Evolutionary conservation across 2,888 invertebrate species (phyloP).

Genomic region (Dendrolimus houi): DNA sequence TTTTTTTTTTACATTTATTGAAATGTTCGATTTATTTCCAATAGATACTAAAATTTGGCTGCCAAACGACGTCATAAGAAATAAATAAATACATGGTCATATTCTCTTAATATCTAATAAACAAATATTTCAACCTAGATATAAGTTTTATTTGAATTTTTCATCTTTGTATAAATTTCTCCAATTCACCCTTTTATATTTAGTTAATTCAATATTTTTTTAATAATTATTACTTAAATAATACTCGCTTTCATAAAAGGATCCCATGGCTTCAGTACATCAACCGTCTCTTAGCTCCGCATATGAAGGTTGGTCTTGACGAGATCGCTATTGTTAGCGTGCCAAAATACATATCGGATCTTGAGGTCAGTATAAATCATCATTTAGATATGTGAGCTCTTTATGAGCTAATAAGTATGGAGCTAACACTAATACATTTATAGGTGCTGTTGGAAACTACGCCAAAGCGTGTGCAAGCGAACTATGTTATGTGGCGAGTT

Average conservation of each 20-base stretch:
- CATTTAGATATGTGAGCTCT: neutral
- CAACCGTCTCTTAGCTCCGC: constrained; percentile 84
- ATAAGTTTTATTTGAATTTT: no score
- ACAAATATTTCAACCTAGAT: no score
- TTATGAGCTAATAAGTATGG: neutral
- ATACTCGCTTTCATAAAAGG: constrained; percentile 24
- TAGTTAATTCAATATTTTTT: constrained; percentile 2
- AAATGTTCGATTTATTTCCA: no score
- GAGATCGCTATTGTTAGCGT: constrained; percentile 92
- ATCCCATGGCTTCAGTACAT: constrained; percentile 91
- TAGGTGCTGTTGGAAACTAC: constrained; percentile 63
- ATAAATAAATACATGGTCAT: no score
- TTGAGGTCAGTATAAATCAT: constrained; percentile 67
- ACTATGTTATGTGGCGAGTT: constrained; percentile 95
- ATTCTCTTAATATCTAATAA: no score
- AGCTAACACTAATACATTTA: neutral
- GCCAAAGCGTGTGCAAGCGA: constrained; percentile 80
- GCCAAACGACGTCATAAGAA: no score
- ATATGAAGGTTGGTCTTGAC: constrained; percentile 76
- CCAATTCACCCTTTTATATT: no score
- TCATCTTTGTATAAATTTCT: no score
- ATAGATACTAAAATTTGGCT: no score
- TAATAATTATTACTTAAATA: no score
- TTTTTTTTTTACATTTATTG: no score
- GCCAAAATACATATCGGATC: constrained; percentile 84